Evolutionary conservation across 2,888 invertebrate genomes (phyloP).

Genomic region (Aphodius sticticus): DNA sequence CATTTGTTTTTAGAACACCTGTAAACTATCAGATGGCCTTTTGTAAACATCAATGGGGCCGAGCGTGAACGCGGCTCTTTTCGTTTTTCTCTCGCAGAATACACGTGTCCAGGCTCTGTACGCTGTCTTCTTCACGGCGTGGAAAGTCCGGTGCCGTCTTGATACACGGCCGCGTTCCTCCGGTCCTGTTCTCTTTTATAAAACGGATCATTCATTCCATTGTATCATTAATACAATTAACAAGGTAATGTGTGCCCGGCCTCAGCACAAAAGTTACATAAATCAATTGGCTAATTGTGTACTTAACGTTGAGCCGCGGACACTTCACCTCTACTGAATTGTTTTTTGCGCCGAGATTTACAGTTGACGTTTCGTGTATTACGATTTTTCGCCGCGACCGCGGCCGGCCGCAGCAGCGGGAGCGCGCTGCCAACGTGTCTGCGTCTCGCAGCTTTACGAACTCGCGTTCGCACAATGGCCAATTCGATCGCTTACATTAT

Average conservation of each 20-base stretch:
- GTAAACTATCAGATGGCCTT: constrained; percentile 46
- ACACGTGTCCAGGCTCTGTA: constrained; percentile 36
- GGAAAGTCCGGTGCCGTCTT: constrained; percentile 15
- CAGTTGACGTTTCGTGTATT: constrained; percentile 22
- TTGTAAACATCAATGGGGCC: constrained; percentile 40
- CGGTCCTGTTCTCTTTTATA: constrained; percentile 29
- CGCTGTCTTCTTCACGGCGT: constrained; percentile 5
- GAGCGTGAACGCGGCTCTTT: constrained; percentile 36
- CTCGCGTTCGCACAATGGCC: constrained; percentile 17
- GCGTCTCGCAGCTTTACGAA: constrained; percentile 20
- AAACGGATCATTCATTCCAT: constrained; percentile 35
- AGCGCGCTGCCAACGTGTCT: neutral
- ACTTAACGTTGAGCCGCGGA: constrained; percentile 24
- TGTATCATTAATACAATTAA: constrained; percentile 38
- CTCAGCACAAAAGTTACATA: constrained; percentile 23
- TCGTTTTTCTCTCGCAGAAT: constrained; percentile 30
- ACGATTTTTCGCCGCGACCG: constrained; percentile 19
- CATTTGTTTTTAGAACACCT: constrained; percentile 43
- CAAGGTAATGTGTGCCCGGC: constrained; percentile 32
- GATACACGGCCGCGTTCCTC: constrained; percentile 31
- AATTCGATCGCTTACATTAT: constrained; percentile 21
- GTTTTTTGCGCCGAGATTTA: constrained; percentile 22
- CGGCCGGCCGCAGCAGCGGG: constrained; percentile 6
- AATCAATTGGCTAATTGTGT: constrained; percentile 27
- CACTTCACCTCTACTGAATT: constrained; percentile 17